Conservation (phyloP, 2,888 invertebrate genomes). For the Masnerella sp. region DNA sequence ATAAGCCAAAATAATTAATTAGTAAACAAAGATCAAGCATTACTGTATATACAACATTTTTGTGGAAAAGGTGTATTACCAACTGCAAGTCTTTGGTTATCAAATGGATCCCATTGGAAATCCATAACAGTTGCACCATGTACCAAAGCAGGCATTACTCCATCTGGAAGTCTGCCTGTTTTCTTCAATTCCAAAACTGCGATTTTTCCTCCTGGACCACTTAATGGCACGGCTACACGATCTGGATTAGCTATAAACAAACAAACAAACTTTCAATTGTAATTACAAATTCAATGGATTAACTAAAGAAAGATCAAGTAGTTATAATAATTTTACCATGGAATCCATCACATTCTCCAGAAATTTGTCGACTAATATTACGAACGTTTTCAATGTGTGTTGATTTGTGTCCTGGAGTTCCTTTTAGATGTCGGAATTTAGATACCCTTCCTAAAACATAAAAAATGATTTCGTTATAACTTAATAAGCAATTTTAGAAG, state of each 20-base stretch:
- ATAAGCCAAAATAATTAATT: too few relatives aligned
- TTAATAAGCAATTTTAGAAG: too few relatives aligned
- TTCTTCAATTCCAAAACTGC: slow-evolving; percentile 90
- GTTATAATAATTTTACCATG: slow-evolving; percentile 85
- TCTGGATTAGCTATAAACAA: slow-evolving; percentile 85
- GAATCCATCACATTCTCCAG: slow-evolving; percentile 96
- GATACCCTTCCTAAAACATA: slow-evolving; percentile 85
- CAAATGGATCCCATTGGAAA: slow-evolving; percentile 96
- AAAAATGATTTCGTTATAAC: too few relatives aligned
- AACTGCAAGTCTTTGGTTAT: slow-evolving; percentile 87
- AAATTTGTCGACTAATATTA: slow-evolving; percentile 92
- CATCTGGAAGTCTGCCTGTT: slow-evolving; percentile 87
- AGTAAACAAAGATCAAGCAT: too few relatives aligned
- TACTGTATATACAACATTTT: too few relatives aligned
- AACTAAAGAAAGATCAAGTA: too few relatives aligned
- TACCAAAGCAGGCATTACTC: slow-evolving; percentile 91
- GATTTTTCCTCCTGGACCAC: slow-evolving; percentile 94
- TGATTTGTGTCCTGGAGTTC: slow-evolving; percentile 93
- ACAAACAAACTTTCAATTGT: too few relatives aligned
- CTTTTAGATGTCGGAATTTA: slow-evolving; percentile 95
- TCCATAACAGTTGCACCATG: slow-evolving; percentile 94
- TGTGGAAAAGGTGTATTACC: too few relatives aligned
- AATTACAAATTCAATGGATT: not conserved
- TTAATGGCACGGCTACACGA: slow-evolving; percentile 92
- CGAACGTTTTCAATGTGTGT: slow-evolving; percentile 94